Conservation (phyloP, 2,888 invertebrate genomes). For the Apamea anceps region DNA sequence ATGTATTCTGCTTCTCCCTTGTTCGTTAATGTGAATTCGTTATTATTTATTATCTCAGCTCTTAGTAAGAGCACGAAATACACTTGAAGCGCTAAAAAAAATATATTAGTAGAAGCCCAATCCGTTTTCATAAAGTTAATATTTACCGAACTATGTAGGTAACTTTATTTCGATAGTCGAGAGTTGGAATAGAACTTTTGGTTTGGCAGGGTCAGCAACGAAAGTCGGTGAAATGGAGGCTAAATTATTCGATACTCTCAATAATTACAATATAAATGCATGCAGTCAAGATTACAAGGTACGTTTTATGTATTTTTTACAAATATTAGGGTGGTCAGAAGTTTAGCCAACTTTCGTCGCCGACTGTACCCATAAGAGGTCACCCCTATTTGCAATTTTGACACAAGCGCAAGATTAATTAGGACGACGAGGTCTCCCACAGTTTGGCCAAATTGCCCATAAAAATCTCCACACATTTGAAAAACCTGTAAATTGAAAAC, state of each 20-base stretch:
- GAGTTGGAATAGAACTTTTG: not conserved
- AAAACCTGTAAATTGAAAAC: not conserved
- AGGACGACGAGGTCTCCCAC: not conserved
- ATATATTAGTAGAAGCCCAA: not conserved
- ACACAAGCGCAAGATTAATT: not conserved
- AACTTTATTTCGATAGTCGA: not conserved
- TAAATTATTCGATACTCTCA: not conserved
- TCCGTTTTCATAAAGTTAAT: not conserved
- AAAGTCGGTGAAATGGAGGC: not conserved
- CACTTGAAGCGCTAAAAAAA: constrained; percentile 30
- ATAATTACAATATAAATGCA: not conserved
- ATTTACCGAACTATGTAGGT: not conserved
- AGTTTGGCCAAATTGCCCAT: too few species aligned
- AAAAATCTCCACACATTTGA: not conserved
- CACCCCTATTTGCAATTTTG: not conserved
- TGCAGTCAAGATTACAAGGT: not conserved
- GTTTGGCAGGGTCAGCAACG: not conserved
- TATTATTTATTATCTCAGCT: constrained; percentile 3
- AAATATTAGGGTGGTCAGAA: not conserved
- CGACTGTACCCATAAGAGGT: not conserved
- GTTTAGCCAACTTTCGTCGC: not conserved
- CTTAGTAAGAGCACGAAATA: constrained; percentile 15
- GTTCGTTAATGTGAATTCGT: not conserved
- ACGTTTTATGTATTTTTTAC: not conserved
- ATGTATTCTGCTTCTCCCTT: constrained; percentile 17